Base-by-base conservation (phyloP, 2,888 invertebrate species). In the Cephus spinipes region DNA sequence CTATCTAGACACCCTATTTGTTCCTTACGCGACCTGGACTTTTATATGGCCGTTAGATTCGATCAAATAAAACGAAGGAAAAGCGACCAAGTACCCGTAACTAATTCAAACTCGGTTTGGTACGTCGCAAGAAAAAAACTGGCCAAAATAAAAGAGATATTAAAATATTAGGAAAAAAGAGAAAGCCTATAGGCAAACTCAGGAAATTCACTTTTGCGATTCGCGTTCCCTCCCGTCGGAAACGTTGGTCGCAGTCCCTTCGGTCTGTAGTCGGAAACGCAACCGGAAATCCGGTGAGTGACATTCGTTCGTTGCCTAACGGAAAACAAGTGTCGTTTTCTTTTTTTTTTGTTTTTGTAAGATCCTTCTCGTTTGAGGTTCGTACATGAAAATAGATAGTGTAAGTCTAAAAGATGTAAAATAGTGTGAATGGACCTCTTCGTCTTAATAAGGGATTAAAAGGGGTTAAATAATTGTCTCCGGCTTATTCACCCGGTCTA, bases 401-500 rank as follows among this genome's bases (percentile, higher is more conserved):
- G 6, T 23, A 9, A 55, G 9, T 55, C 55, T 23, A 55, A 1
- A 23, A 23, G 9, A 9, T 55, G 55, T 23, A 55, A 55, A 55
- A 9, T 40, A 15, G 40, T 30, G 1, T 12, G 32, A 69, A 69
- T 79, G 79, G 79, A 73, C 35, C 79, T 34, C 74, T 77, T 69
- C 77, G 68, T 77, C 80, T 77, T 79, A 79, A 79, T 79, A 77
- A 81, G 73, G 79, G 77, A 79, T 76, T 77, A 76, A 76, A 76
- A 77, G 76, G 81, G 77, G 69, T 81, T 76, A 74, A 76, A 79
- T 79, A 80, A 80, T 79, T 73, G 69, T 77, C 77, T 77, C 32
- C 33, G 77, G 80, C 77, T 83, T 81, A 82, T 91, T 91, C 88
- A 95, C 95, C 92, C 94, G 92, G 84, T 95, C 94, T 83, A 94